Base-by-base conservation (phyloP, 35 echinoderm and acorn worm species). In the Stichopus chloronotus region DNA sequence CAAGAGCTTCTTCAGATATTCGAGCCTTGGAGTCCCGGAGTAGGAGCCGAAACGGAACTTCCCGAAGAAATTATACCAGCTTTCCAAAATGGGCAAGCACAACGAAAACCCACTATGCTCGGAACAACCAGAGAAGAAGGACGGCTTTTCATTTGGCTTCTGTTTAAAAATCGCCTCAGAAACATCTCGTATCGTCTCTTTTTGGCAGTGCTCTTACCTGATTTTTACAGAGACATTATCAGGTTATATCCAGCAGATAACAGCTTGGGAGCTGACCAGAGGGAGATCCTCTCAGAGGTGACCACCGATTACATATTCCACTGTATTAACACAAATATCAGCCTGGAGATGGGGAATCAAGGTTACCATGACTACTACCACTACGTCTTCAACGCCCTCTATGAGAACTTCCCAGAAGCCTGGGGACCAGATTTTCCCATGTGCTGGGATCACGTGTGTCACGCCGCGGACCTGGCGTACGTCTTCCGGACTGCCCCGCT, bases 21-120 rank as follows among this genome's bases (percentile, higher is more conserved):
- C 24, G 93, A 94, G 65, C 88, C 87, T 6, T 94, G 93, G 93
- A 65, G 93, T 57, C 93, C 93, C 14, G 79, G 78, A 8, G 79
- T 94, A 4, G 93, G 87, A 0, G 87, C 58, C 9, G 59, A 91
- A 25, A 91, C 90, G 25, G 90, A 91, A 25, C 10, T 91, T 24
- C 69, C 69, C 11, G 90, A 91, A 9, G 90, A 91, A 59, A 68
- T 89, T 6, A 90, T 94, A 5, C 59, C 58, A 16, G 57, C 87
- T 13, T 83, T 91, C 43, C 87, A 83, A 55, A 74, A 25, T 9
- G 93, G 93, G 16, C 24, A 14, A 3, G 78, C 78, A 14, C 93
- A 94, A 56, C 56, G 65, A 14, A 94, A 91, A 65, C 93, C 93
- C 9, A 71, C 78, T 25, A 94, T 94, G 22, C 23, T 94, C 3